A percentile compares a stretch with the other conserved stretches of the same genome.
Conservation (phyloP, 2,797 vertebrate species). For the Pelodytes ibericus region DNA sequence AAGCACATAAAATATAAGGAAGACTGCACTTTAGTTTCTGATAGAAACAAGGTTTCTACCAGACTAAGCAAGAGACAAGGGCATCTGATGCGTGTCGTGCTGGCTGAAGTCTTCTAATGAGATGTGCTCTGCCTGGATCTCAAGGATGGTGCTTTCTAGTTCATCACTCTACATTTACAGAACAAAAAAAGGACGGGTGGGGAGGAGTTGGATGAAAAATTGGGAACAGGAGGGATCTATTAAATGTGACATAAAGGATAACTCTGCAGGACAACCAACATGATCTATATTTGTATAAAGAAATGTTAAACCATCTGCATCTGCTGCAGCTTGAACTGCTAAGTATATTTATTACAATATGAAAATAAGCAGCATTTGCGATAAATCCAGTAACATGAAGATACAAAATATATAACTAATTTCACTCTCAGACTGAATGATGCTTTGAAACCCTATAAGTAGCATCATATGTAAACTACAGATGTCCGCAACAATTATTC, state of each 20-base stretch:
- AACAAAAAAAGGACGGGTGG: not conserved
- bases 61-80: slow-evolving; percentile 30
- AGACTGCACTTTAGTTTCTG: not conserved
- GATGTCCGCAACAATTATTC: too few species aligned
- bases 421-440: too few species aligned
- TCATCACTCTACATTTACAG: slow-evolving; percentile 30
- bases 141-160: slow-evolving; percentile 13
- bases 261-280: not conserved
- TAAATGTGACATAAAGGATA: not conserved
- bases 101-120: slow-evolving; percentile 28
- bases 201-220: too few species aligned
- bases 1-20: not conserved
- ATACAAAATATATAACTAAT: too few species aligned
- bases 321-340: too few species aligned
- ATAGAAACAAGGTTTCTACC: slow-evolving; percentile 10
- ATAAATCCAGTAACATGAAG: too few species aligned
- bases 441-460: too few species aligned
- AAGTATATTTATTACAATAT: too few species aligned
- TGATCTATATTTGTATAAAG: not conserved
- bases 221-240: too few species aligned
- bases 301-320: not conserved
- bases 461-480: too few species aligned
- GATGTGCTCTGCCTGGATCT: slow-evolving; percentile 21
- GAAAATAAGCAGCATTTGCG: too few species aligned
- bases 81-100: slow-evolving; percentile 14